Evolutionary conservation across 35 echinoderm and acorn worm genomes (phyloP), one percentile per base, ranked within the genome.

Genomic region (Eucidaris tribuloides): DNA sequence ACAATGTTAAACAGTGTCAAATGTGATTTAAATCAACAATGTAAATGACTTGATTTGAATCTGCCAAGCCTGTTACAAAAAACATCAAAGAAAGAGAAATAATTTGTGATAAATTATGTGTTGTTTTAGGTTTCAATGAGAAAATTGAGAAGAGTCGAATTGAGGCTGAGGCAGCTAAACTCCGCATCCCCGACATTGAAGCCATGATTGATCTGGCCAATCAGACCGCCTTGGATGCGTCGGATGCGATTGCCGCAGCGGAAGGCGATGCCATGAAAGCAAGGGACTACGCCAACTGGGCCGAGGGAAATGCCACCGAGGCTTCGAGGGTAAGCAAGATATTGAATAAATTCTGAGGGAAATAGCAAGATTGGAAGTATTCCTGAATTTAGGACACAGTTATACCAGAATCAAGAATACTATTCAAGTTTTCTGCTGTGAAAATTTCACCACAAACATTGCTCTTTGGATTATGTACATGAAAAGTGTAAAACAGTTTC

Each of bases 261-360:
- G 71, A 97, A 79, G 82, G 71, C 7, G 94, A 97, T 71, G 94
- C 94, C 43, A 62, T 93, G 45, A 58, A 79, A 48, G 94, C 94
- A 6, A 62, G 90, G 43, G 82, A 97, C 3, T 54, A 71, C 2
- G 94, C 94, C 23, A 89, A 76, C 20, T 42, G 79, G 43, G 94
- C 90, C 3, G 85, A 87, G 48, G 82, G 48, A 14, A 97, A 89
- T 66, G 94, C 94, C 3, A 92, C 42, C 2, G 25, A 42, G 4
- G 94, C 94, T 58, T 97, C 94, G 56, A 78, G 82, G 74, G 94
- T 97, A 86, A 64, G 62, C 61, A 20, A 18, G 13, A 1, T 20
- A 1, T 46, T 5, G 23, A 23, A 22, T 9, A 18, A 23, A 9
- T 14, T 7, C n/a, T 17, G 15, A 18, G 1, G 48, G 25, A 46